A percentile compares a stretch with the other conserved stretches of the same genome.
Evolutionary conservation across 2,113 vertebrate genomes (phyloP).

Genomic region (Sapayoa aenigma): DNA sequence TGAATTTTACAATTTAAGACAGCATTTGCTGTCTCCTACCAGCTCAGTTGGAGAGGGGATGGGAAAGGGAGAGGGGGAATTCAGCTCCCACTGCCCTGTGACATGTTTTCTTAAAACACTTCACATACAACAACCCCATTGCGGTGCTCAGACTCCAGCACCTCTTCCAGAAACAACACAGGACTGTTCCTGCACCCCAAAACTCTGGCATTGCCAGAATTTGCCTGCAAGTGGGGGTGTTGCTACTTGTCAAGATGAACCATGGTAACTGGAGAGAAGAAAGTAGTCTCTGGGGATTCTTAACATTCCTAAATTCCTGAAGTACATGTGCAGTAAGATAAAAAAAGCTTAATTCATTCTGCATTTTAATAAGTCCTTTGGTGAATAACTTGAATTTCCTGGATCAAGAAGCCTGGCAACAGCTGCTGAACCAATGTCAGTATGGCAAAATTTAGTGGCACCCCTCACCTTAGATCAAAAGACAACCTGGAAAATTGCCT

Average conservation of each 20-base stretch:
- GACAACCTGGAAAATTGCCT: background rate
- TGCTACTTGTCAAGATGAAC: background rate
- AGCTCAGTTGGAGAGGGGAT: background rate
- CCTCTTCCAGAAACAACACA: background rate
- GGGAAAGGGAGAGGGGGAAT: background rate
- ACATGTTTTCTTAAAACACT: background rate
- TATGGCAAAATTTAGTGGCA: background rate
- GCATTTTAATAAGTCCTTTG: background rate
- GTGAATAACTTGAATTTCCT: background rate
- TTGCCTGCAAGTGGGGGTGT: background rate
- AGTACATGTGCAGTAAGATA: background rate
- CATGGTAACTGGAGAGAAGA: constrained; percentile 8
- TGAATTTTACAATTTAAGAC: background rate
- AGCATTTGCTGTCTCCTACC: background rate
- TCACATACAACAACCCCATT: background rate
- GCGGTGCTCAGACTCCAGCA: background rate
- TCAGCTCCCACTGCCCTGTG: background rate
- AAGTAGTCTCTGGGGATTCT: background rate
- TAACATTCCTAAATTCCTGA: constrained; percentile 18
- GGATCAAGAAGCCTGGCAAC: background rate
- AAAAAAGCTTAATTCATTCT: background rate
- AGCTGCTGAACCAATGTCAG: background rate
- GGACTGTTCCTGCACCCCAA: background rate
- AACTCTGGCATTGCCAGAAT: background rate
- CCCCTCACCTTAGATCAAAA: background rate